phyloP scores from a whole-genome alignment of 1,140 invertebrate species.

The Platyura marginata region DNA sequence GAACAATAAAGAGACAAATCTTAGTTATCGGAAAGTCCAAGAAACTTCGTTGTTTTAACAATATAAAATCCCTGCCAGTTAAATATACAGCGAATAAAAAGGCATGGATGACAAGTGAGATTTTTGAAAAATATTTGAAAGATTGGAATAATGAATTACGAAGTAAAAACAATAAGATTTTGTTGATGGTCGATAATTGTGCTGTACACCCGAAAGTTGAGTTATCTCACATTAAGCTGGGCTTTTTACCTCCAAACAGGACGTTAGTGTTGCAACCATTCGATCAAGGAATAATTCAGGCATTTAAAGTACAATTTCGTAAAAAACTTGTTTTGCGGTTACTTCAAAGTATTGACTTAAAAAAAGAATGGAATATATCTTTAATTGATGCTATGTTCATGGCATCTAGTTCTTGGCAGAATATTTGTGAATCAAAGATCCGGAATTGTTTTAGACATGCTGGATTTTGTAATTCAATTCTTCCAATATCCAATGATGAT shows the following conservation, averaged over 20 bases:
- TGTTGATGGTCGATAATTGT: conserved; percentile 16
- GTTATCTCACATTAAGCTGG: conserved; percentile 9
- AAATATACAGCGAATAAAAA: conserved; percentile 21
- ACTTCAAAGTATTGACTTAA: conserved; percentile 6
- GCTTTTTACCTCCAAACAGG: conserved; percentile 16
- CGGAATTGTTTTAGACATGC: background rate
- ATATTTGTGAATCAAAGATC: background rate
- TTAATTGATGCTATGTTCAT: background rate
- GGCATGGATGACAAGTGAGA: conserved; percentile 17
- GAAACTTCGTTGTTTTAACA: conserved; percentile 24
- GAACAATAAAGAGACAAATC: conserved; percentile 23
- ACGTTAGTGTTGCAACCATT: conserved; percentile 21
- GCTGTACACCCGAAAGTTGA: conserved; percentile 12
- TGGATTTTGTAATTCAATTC: no score
- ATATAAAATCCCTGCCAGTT: conserved; percentile 17
- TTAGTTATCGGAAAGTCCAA: conserved; percentile 23
- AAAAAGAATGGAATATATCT: conserved; percentile 1
- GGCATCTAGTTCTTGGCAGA: background rate
- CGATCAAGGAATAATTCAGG: conserved; percentile 19
- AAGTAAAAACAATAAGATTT: conserved; percentile 7
- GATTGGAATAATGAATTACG: conserved; percentile 11
- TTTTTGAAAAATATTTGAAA: conserved; percentile 19
- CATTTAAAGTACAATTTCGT: conserved; percentile 22
- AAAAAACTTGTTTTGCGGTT: conserved; percentile 5
- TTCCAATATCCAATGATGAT: no score